These are phyloP conservation scores for Ophraella communa DNA, from an alignment of 2,888 invertebrate species.

Conservation along the genomic window DNA sequence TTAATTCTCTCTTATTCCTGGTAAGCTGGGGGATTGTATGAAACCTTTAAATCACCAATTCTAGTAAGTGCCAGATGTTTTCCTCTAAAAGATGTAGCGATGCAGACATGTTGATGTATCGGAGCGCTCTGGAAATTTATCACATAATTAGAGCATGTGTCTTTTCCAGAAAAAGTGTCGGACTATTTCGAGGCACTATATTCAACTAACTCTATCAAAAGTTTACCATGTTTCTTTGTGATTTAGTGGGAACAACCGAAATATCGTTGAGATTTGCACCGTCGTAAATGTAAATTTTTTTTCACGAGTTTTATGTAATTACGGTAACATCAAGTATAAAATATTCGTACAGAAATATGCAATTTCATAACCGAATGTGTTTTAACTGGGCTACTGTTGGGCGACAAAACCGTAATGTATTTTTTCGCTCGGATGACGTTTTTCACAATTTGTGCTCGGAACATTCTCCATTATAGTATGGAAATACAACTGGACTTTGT, in stretches of 20 bases:
- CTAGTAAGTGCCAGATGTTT: constrained; percentile 27
- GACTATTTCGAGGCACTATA: constrained; percentile 13
- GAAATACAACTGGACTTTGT: constrained; percentile 37
- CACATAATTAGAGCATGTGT: constrained; percentile 23
- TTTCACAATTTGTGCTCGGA: constrained; percentile 44
- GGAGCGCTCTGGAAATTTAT: constrained; percentile 27
- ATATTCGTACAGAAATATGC: not conserved
- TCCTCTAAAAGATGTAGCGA: constrained; percentile 19
- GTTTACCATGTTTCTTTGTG: not conserved
- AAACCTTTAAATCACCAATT: constrained; percentile 5
- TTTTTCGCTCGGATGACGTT: constrained; percentile 39
- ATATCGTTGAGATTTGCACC: too few relatives aligned
- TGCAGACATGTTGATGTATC: constrained; percentile 35
- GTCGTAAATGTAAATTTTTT: not conserved
- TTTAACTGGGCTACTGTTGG: constrained; percentile 34
- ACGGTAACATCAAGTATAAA: not conserved
- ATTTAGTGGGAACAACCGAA: too few relatives aligned
- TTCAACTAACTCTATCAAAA: constrained; percentile 18
- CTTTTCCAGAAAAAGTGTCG: constrained; percentile 23
- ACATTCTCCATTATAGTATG: constrained; percentile 45
- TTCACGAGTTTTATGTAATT: not conserved
- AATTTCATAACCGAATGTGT: constrained; percentile 8
- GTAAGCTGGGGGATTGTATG: not conserved
- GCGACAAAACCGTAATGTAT: constrained; percentile 39
- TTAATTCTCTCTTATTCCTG: not conserved